These are phyloP conservation scores for Lathamus discolor DNA, from an alignment of 2,113 vertebrate genomes.

Conservation along the genomic window DNA sequence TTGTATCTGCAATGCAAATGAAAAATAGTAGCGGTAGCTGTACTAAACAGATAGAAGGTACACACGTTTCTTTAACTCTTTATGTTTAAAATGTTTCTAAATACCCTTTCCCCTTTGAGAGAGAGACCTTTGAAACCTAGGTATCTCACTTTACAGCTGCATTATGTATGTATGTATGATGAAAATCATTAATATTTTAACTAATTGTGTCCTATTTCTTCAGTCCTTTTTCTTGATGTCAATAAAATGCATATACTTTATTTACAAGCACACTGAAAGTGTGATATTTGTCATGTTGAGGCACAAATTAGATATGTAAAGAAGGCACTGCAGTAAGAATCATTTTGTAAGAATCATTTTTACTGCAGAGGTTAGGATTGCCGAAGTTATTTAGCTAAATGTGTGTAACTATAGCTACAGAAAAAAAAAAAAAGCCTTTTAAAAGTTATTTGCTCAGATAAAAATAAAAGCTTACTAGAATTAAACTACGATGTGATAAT, in stretches of 20 bases:
- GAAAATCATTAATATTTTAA: constrained; percentile 49
- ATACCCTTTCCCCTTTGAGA: background rate
- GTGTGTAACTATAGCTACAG: background rate
- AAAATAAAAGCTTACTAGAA: background rate
- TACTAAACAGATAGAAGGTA: constrained; percentile 13
- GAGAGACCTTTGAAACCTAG: constrained; percentile 10
- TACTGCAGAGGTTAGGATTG: background rate
- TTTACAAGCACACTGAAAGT: background rate
- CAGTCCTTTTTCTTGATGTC: constrained; percentile 33
- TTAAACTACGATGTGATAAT: background rate
- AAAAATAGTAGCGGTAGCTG: constrained; percentile 24
- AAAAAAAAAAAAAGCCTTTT: background rate
- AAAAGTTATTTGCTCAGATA: background rate
- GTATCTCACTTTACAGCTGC: constrained; percentile 24
- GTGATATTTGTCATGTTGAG: background rate
- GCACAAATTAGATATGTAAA: background rate
- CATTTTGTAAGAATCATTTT: background rate
- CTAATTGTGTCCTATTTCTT: constrained; percentile 42
- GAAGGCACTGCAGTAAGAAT: background rate
- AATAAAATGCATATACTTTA: background rate
- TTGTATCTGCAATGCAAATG: background rate
- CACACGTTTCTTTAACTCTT: background rate
- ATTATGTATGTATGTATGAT: too few relatives aligned
- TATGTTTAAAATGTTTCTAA: constrained; percentile 12
- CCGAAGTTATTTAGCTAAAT: background rate